These are phyloP conservation scores for Cherax quadricarinatus DNA, from an alignment of 1,140 invertebrate species.

Conservation along the genomic window DNA sequence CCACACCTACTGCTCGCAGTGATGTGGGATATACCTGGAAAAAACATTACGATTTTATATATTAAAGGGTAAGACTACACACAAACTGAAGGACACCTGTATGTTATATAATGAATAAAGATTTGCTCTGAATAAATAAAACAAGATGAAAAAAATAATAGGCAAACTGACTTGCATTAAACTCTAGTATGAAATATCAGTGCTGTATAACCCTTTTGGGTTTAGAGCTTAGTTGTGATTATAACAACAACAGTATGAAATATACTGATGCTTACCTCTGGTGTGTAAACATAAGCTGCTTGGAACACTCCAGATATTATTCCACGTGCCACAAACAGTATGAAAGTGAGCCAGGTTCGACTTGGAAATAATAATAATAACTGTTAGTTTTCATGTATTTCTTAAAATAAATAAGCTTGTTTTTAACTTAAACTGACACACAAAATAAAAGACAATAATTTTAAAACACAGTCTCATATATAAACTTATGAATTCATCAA, in stretches of 20 bases:
- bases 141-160: not conserved
- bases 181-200: too few species aligned
- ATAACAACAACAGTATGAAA: not conserved
- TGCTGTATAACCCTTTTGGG: too few species aligned
- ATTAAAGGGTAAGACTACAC: not conserved
- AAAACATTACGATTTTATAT: not conserved
- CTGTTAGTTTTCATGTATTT: too few species aligned
- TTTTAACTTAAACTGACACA: too few species aligned
- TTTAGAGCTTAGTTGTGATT: too few species aligned
- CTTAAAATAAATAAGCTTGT: too few species aligned
- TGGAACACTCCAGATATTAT: slow-evolving; percentile 96
- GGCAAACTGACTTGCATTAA: too few species aligned
- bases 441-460: too few species aligned
- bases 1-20: slow-evolving; percentile 90
- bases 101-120: too few species aligned
- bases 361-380: slow-evolving; percentile 77
- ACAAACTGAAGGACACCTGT: too few species aligned
- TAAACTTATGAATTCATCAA: too few species aligned
- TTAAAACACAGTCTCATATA: too few species aligned
- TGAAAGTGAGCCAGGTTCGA: slow-evolving; percentile 87
- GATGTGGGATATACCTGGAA: slow-evolving; percentile 90
- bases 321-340: slow-evolving; percentile 92
- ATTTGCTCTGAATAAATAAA: not conserved
- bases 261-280: slow-evolving; percentile 83
- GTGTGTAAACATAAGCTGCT: slow-evolving; percentile 96